These are phyloP conservation scores for Ditula angustiorana DNA, from an alignment of 2,888 invertebrate species.

Conservation along the genomic window DNA sequence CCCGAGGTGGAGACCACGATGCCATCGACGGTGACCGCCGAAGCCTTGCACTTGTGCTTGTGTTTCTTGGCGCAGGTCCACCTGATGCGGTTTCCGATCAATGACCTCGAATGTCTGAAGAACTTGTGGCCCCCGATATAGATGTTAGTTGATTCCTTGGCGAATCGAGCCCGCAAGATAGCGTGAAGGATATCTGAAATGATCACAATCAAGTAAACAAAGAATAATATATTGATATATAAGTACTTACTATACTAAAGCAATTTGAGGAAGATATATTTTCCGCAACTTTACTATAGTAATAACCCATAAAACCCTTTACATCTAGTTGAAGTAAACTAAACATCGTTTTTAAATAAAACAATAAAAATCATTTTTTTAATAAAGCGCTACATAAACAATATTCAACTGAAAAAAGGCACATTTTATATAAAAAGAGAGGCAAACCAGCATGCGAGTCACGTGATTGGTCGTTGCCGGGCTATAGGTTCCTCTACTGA, in stretches of 20 bases:
- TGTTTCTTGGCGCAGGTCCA: constrained; percentile 80
- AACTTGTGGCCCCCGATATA: constrained; percentile 74
- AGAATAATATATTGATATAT: neutral
- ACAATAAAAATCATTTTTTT: no score
- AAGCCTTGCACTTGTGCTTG: constrained; percentile 74
- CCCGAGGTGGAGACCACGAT: constrained; percentile 71
- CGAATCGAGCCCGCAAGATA: constrained; percentile 64
- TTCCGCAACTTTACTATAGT: no score
- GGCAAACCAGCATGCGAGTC: no score
- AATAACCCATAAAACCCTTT: no score
- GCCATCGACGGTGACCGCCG: constrained; percentile 74
- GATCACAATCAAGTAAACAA: neutral
- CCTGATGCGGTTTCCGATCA: constrained; percentile 72
- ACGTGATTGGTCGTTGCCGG: no score
- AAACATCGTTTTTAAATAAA: no score
- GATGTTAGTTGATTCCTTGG: constrained; percentile 68
- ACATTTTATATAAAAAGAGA: no score
- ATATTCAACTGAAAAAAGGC: no score
- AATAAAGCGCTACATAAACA: no score
- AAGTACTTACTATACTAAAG: neutral
- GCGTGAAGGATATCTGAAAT: constrained; percentile 66
- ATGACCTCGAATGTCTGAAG: constrained; percentile 74
- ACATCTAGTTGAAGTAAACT: no score
- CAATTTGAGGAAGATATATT: no score
- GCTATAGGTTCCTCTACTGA: no score